Evolutionary conservation across 2,797 vertebrate species (phyloP).

Genomic region (Telmatherina bonti): DNA sequence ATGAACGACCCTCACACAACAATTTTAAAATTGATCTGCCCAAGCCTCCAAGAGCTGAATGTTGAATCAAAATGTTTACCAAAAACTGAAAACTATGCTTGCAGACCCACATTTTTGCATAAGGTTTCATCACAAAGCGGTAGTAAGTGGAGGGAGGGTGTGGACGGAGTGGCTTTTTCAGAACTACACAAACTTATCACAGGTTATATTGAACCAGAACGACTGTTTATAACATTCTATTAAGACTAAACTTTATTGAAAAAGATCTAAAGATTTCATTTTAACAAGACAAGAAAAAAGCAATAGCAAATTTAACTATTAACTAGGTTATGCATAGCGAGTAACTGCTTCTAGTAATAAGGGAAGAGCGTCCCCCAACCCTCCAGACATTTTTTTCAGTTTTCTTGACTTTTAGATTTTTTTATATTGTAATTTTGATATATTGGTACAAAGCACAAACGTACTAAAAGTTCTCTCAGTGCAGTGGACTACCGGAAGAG

Average conservation of each 20-base stretch:
- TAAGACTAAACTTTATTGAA: constrained; percentile 99
- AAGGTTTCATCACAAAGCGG: constrained; percentile 89
- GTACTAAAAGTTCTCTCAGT: constrained; percentile 99
- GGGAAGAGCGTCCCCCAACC: constrained; percentile 99
- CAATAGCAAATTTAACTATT: constrained; percentile 99
- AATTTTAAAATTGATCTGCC: constrained; percentile 74
- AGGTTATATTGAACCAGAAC: constrained; percentile 99
- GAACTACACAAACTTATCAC: constrained; percentile 99
- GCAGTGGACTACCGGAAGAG: constrained; percentile 98
- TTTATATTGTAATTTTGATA: constrained; percentile 99
- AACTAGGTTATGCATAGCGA: constrained; percentile 99
- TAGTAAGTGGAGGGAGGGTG: constrained; percentile 90
- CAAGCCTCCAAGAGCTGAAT: constrained; percentile 80
- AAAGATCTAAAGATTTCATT: constrained; percentile 98
- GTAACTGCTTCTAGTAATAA: constrained; percentile 99
- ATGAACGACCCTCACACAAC: constrained; percentile 86
- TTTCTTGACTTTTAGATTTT: constrained; percentile 83
- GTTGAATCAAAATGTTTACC: constrained; percentile 79
- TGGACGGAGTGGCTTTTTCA: constrained; percentile 88
- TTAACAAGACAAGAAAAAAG: constrained; percentile 99
- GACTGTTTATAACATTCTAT: constrained; percentile 99
- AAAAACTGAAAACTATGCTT: constrained; percentile 85
- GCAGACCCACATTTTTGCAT: constrained; percentile 91
- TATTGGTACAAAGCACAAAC: constrained; percentile 99
- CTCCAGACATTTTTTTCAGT: constrained; percentile 88